Percentiles rank a stretch among this genome's conserved stretches.
These are phyloP conservation scores for Salvelinus sp. DNA, from an alignment of 2,113 vertebrate genomes.

Conservation along the genomic window DNA sequence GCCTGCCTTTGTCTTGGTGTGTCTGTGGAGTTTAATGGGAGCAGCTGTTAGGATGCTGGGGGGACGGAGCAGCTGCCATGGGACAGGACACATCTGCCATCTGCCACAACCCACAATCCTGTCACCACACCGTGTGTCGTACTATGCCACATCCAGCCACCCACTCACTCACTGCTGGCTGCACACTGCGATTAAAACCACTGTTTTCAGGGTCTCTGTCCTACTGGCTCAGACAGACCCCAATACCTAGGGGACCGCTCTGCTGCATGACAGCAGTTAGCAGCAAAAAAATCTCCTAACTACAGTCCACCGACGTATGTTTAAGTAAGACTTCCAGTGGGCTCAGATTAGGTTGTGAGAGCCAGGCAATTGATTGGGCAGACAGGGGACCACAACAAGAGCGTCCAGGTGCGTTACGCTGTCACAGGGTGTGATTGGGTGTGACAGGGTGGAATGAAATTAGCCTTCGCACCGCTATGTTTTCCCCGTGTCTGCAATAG, in stretches of 20 bases:
- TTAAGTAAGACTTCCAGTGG: not conserved
- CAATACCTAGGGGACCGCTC: not conserved
- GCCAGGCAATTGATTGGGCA: not conserved
- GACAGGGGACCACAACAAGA: not conserved
- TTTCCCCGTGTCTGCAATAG: not conserved
- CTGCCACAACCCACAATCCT: slow-evolving; percentile 11
- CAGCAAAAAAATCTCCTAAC: not conserved
- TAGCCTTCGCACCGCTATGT: not conserved
- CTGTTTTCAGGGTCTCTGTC: not conserved
- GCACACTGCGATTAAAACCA: not conserved
- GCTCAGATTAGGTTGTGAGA: not conserved
- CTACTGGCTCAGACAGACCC: not conserved
- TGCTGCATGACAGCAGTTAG: not conserved
- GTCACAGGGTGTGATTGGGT: not conserved
- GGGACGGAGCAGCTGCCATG: slow-evolving; percentile 18
- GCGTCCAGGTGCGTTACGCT: not conserved
- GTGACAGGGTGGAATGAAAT: not conserved
- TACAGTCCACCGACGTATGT: not conserved
- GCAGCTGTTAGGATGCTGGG: not conserved
- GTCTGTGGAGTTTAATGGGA: slow-evolving; percentile 8
- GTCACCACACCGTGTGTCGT: not conserved
- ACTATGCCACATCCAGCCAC: not conserved
- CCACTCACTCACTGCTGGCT: not conserved
- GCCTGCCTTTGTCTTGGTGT: not conserved
- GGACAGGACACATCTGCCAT: slow-evolving; percentile 27